Base-by-base conservation (phyloP, 2,888 invertebrate genomes). In the Operophtera brumata region DNA sequence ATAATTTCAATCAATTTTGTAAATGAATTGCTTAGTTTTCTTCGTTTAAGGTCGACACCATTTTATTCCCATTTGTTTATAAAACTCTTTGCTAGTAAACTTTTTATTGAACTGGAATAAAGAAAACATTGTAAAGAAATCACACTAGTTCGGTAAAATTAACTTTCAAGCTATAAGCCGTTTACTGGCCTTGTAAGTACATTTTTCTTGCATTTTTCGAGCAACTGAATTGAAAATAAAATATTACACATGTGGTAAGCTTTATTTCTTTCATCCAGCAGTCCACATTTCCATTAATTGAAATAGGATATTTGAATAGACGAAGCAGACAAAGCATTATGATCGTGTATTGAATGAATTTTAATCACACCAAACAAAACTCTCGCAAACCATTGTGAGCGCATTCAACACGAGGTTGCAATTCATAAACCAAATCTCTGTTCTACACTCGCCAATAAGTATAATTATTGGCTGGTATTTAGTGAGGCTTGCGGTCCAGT, bases 391-490 rank as follows among this genome's bases (percentile, higher is more conserved):
- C 65, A 72, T 75, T 77, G 75, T 80, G 72, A 63, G 54, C 62
- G 71, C 75, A 73, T 84, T 84, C 83, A 83, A 80, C 75, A 76
- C 74, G 77, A 72, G 72, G 70, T 68, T 71, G 73, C 78, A 75
- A 78, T 78, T 82, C 78, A 79, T 79, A 75, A 77, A 74, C 70
- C 74, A 78, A 86, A 86, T 86, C 87, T 84, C 80, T 44, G 59
- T 68, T 70, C 70, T 64, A 68, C 86, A 86, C 76, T 78, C 88
- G 60, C 69, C 72, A 67, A 20, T 83, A 56, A 51, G 50, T 47
- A 53, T 46, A 79, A 66, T 78, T 83, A 84, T 81, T 79, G 78
- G 73, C 60, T 66, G 71, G 78, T 82, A 82, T 81, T 86, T 84
- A 85, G 81, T 67, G 69, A 53, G 73, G 79, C 74, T 77, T 82